These are phyloP conservation scores for Zoanthus gigantus DNA, from an alignment of 92 coral and sea anemone genomes.

Conservation along the genomic window DNA sequence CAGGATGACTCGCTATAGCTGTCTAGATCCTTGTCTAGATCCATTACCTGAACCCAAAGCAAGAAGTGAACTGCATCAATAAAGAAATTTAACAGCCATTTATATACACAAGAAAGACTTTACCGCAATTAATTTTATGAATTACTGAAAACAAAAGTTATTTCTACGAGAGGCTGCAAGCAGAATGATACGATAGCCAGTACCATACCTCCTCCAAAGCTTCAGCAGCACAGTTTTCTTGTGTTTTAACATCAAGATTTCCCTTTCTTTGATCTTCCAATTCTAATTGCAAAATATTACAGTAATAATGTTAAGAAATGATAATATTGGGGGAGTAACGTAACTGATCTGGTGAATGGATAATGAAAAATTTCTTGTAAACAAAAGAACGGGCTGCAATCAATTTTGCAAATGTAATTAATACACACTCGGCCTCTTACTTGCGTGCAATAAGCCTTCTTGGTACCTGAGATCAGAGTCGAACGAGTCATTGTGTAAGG, in stretches of 20 bases:
- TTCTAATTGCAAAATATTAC: neutral
- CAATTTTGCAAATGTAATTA: neutral
- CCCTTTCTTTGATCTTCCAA: neutral
- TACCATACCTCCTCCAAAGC: slow-evolving; percentile 31
- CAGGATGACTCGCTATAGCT: slow-evolving; percentile 38
- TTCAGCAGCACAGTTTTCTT: slow-evolving; percentile 1
- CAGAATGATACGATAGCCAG: neutral
- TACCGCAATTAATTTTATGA: no score
- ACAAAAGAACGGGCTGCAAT: neutral
- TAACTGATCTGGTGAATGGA: neutral
- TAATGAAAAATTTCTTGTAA: neutral
- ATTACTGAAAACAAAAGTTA: no score
- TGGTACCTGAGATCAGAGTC: neutral
- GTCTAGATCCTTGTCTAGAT: slow-evolving; percentile 34
- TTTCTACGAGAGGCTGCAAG: neutral
- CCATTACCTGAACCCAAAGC: slow-evolving; percentile 31
- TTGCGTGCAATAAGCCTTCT: neutral
- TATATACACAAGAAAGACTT: neutral
- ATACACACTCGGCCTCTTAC: neutral
- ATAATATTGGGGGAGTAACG: neutral
- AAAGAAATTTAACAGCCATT: neutral
- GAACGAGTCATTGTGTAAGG: neutral
- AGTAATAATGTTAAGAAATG: neutral
- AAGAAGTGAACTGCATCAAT: neutral
- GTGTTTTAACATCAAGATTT: neutral